Conservation (phyloP, 2,113 vertebrate species). For the Melanocharis versteri region DNA sequence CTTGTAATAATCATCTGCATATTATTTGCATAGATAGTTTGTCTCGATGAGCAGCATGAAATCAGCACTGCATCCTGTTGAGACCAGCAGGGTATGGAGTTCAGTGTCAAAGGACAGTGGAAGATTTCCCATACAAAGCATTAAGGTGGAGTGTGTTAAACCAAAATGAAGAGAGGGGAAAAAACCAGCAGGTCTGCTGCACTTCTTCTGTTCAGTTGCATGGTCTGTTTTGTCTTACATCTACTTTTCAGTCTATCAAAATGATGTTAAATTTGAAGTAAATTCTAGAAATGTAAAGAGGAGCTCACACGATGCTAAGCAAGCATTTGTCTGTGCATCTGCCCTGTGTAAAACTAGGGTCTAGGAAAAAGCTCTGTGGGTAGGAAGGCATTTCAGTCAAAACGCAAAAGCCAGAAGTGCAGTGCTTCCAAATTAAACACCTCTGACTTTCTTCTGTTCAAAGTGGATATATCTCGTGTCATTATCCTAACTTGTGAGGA, state of each 20-base stretch:
- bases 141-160: not conserved
- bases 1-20: not conserved
- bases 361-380: not conserved
- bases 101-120: not conserved
- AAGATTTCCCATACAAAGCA: not conserved
- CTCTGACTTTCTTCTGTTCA: not conserved
- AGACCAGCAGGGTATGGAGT: not conserved
- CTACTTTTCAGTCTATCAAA: not conserved
- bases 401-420: not conserved
- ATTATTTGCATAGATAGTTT: not conserved
- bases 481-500: not conserved
- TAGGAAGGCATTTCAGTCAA: not conserved
- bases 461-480: not conserved
- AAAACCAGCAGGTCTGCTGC: too few relatives aligned
- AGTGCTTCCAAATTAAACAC: not conserved
- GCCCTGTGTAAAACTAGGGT: not conserved
- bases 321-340: not conserved
- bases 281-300: not conserved
- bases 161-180: not conserved
- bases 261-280: not conserved
- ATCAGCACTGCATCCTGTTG: not conserved
- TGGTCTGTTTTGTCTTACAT: not conserved
- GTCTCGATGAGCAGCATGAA: not conserved
- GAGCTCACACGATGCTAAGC: accelerated
- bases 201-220: not conserved